Evolutionary conservation across 2,888 invertebrate species (phyloP).

Genomic region (Sphinx pinastri): DNA sequence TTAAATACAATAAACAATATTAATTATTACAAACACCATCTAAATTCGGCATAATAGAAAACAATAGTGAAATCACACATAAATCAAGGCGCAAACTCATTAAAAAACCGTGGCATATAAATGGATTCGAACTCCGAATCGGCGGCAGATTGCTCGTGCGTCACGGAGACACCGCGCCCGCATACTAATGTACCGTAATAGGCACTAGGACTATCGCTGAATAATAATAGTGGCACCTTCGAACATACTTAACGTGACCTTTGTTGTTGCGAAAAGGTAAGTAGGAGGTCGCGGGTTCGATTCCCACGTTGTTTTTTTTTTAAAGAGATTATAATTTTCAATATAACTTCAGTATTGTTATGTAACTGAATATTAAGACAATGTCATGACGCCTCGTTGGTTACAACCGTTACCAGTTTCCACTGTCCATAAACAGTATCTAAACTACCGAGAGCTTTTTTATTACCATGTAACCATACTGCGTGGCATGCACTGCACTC

Average conservation of each 20-base stretch:
- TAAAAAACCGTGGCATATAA: neutral
- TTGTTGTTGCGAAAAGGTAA: neutral
- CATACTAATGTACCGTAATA: constrained; percentile 10
- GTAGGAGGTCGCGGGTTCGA: neutral
- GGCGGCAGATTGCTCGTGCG: constrained; percentile 4
- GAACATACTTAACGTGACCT: constrained; percentile 2
- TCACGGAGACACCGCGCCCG: neutral
- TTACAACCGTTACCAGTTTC: too few species aligned
- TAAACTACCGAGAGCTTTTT: too few species aligned
- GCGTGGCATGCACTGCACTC: too few species aligned
- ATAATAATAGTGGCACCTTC: neutral
- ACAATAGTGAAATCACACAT: constrained; percentile 1
- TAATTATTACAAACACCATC: neutral
- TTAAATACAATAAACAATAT: neutral
- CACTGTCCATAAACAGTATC: too few species aligned
- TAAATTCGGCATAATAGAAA: neutral
- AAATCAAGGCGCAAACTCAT: neutral
- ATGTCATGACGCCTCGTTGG: too few species aligned
- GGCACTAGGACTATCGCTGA: neutral
- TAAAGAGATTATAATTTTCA: too few species aligned
- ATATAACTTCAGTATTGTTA: too few species aligned
- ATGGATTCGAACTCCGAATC: constrained; percentile 3
- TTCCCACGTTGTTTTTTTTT: neutral
- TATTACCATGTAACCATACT: too few species aligned
- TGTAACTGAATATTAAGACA: too few species aligned